Conservation (phyloP, 1,140 invertebrate genomes). For the Eueides isabella region DNA sequence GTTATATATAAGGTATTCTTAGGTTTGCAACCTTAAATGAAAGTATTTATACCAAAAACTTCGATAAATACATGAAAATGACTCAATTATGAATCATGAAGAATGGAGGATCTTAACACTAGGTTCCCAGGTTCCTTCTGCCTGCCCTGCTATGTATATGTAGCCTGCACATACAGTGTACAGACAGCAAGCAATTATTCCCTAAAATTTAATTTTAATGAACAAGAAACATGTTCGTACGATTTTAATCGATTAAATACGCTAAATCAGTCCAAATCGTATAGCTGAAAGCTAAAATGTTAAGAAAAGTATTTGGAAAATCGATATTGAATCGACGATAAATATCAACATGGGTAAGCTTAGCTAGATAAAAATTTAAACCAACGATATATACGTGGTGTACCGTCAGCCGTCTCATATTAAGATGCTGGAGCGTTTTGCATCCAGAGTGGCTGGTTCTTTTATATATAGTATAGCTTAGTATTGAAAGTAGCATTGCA, state of each 20-base stretch:
- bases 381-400: slow-evolving; percentile 15
- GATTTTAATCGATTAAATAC: not conserved
- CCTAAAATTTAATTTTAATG: too few relatives aligned
- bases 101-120: too few relatives aligned
- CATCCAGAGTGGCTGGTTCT: slow-evolving; percentile 29
- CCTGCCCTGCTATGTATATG: too few relatives aligned
- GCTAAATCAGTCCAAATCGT: not conserved
- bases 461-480: slow-evolving; percentile 20
- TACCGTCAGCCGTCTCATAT: slow-evolving; percentile 17
- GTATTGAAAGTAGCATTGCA: slow-evolving; percentile 25
- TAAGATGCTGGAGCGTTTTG: slow-evolving; percentile 24
- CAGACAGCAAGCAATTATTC: too few relatives aligned
- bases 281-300: not conserved
- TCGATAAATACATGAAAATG: too few relatives aligned
- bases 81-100: too few relatives aligned
- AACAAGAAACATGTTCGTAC: not conserved
- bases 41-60: too few relatives aligned
- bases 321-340: slow-evolving; percentile 5
- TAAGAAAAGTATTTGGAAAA: not conserved
- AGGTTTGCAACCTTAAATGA: too few relatives aligned
- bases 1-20: too few relatives aligned
- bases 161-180: too few relatives aligned
- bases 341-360: slow-evolving; percentile 9
- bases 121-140: too few relatives aligned
- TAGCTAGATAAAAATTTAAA: slow-evolving; percentile 32